Base-by-base conservation (phyloP, 2,888 invertebrate genomes). In the Pterostichus madidus region DNA sequence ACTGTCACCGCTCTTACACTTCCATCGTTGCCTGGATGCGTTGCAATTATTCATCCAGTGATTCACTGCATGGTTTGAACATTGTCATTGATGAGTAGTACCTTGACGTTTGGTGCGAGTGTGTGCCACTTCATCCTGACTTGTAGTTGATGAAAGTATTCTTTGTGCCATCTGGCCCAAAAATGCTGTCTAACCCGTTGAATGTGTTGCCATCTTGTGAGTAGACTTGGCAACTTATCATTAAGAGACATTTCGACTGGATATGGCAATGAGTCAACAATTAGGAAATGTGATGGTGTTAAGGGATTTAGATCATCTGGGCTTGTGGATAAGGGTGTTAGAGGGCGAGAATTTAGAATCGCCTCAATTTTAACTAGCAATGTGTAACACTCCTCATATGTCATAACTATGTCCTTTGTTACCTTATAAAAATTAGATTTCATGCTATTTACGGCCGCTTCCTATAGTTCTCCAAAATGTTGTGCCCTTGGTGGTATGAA, bases 221-320 rank as follows among this genome's bases (percentile, higher is more conserved):
- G n/a, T n/a, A n/a, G n/a, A n/a, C n/a, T n/a, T n/a, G n/a, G n/a
- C n/a, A n/a, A n/a, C n/a, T n/a, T n/a, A n/a, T n/a, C n/a, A n/a
- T n/a, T n/a, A n/a, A n/a, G n/a, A n/a, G n/a, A n/a, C n/a, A 39
- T 39, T 73, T 73, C 46, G 5, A 73, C 11, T 44, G 46, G 73
- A 13, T 2, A 5, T 13, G 35, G 2, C 11, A 73, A 5, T 2
- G 39, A 5, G 35, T 73, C 73, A 35, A 44, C 77, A n/a, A 76
- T 76, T 11, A 76, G n/a, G 39, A 83, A 85, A 46, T 68, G 80
- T 75, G 32, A n/a, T n/a, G 77, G 77, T 15, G 32, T 76, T 2
- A 76, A 15, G 13, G 32, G 35, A 56, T 31, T 53, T 39, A 73
- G 15, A 76, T 76, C 77, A 11, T 53, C 52, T 2, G 56, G 31